Conservation (phyloP, 1,140 invertebrate genomes). For the Daktulosphaira vitifoliae region DNA sequence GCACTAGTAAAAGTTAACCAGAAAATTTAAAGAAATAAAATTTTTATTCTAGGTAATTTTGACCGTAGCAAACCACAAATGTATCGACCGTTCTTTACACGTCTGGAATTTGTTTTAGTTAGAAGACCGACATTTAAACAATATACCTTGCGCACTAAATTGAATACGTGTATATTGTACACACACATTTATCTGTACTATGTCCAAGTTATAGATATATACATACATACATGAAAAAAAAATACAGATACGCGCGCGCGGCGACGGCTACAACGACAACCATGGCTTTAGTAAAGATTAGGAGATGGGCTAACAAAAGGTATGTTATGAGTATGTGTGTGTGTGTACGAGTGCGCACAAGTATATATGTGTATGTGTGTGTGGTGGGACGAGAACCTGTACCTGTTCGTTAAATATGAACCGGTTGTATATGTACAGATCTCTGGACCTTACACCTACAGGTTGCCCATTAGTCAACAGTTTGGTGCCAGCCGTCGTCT, state of each 20-base stretch:
- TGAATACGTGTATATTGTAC: conserved; percentile 12
- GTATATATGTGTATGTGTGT: neutral
- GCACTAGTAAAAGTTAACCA: too few species aligned
- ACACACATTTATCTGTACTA: too few species aligned
- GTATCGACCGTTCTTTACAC: too few species aligned
- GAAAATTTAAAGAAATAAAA: neutral
- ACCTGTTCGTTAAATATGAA: conserved; percentile 32
- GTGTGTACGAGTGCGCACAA: neutral
- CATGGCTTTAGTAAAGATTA: conserved; percentile 14
- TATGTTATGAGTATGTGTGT: conserved; percentile 2
- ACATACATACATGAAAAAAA: neutral
- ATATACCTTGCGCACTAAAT: conserved; percentile 16
- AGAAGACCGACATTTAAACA: conserved; percentile 10
- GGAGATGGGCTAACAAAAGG: conserved; percentile 33
- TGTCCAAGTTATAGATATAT: too few species aligned
- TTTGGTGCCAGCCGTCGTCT: conserved; percentile 31
- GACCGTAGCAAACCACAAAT: too few species aligned
- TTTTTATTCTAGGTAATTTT: too few species aligned
- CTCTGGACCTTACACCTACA: conserved; percentile 32
- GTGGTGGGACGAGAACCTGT: conserved; percentile 32
- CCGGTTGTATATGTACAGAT: conserved; percentile 30
- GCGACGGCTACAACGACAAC: too few species aligned
- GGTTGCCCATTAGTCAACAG: conserved; percentile 32
- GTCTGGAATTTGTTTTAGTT: conserved; percentile 24
- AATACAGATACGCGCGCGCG: neutral